Evolutionary conservation across 2,797 vertebrate species (phyloP), one percentile per base, ranked within the genome.

Genomic region (Nasua narica): DNA sequence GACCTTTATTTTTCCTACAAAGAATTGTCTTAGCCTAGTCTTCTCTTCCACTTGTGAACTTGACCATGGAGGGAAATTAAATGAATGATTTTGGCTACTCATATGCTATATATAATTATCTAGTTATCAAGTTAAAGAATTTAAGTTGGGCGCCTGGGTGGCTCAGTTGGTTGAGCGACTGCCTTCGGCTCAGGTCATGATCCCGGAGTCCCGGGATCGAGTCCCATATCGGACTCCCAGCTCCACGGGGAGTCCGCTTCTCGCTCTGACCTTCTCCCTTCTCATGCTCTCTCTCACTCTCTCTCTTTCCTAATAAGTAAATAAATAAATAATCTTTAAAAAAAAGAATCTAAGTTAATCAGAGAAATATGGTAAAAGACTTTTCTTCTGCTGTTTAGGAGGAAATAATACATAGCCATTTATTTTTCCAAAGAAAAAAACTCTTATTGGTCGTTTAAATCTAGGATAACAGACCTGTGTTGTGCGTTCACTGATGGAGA

Each of bases 401-500:
- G 94, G 37, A 93, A 96, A 70, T 90, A 85, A 79, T 62, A 50
- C 40, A 52, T 65, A 29, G 3, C 3, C n/a, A 58, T 77, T 84
- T 76, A 35, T 74, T 94, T 96, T 83, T 91, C 54, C 83, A 81
- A 65, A 86, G 87, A 69, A 93, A 54, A 76, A 87, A 93, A 93
- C 69, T 81, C 58, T 86, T 79, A 46, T 3, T 83, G 32, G 37
- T 77, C 14, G 29, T 72, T 79, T 84, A 85, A 90, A 77, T 72
- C 67, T 96, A 14, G 37, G 25, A 16, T 70, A 95, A 54, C 0
- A 13, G 25, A 27, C 58, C 21, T n/a, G 9, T 85, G 40, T 70
- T 86, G 13, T 8, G 82, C 4, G 37, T 50, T 89, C 11, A 78
- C 35, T 35, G 43, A 23, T 52, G 43, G 58, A 87, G 65, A 79